phyloP scores from a whole-genome alignment of 1,140 invertebrate genomes.

The Muscidifurax raptorellus region DNA sequence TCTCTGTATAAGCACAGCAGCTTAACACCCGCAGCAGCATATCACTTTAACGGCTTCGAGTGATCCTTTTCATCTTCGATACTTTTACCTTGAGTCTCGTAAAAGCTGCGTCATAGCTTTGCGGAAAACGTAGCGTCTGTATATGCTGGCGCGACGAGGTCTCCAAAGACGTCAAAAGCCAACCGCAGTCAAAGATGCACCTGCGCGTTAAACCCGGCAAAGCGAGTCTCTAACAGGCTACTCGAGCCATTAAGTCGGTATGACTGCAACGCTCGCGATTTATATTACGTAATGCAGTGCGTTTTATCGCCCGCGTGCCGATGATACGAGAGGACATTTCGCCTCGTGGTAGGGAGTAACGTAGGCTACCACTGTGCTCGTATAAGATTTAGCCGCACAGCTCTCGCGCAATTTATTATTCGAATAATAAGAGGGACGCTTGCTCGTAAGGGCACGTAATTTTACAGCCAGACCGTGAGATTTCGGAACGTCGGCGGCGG shows the following conservation, averaged over 20 bases:
- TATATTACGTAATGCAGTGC: neutral
- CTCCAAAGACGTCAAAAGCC: neutral
- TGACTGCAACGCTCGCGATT: neutral
- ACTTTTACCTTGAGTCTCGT: neutral
- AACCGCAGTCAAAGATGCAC: neutral
- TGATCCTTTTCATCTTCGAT: neutral
- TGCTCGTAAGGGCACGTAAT: too few species aligned
- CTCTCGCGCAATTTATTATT: too few species aligned
- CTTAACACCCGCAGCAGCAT: neutral
- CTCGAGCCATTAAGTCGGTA: neutral
- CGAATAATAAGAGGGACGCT: too few species aligned
- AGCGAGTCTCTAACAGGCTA: neutral
- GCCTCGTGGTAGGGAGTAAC: too few species aligned
- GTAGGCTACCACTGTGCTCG: too few species aligned
- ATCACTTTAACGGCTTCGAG: neutral
- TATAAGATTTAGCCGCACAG: too few species aligned
- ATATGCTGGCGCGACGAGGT: neutral
- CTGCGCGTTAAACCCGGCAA: neutral
- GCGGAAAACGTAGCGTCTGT: neutral
- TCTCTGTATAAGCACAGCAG: neutral
- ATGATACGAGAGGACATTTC: neutral
- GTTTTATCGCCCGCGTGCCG: too few species aligned
- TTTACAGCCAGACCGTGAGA: too few species aligned
- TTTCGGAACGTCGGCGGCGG: too few species aligned
- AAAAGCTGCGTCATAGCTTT: neutral